Evolutionary conservation across 2,888 invertebrate genomes (phyloP).

Genomic region (Apodemia zela): DNA sequence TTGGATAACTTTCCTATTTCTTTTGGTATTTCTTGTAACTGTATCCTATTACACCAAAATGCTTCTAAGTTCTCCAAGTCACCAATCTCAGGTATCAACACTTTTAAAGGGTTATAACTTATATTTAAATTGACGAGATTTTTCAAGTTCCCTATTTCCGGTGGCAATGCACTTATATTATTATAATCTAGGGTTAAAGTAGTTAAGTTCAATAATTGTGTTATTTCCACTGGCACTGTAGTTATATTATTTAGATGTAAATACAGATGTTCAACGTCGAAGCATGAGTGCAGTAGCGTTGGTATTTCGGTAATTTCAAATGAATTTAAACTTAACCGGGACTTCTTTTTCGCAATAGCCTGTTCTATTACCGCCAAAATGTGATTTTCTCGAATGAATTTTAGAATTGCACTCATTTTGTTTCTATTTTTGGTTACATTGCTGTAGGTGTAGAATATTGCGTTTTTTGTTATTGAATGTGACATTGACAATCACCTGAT

Average conservation of each 20-base stretch:
- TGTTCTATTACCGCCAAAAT: slow-evolving; percentile 84
- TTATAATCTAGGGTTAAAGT: slow-evolving; percentile 84
- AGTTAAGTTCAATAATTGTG: slow-evolving; percentile 77
- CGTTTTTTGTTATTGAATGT: slow-evolving; percentile 43
- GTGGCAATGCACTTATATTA: slow-evolving; percentile 79
- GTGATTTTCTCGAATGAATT: slow-evolving; percentile 85
- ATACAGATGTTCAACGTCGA: slow-evolving; percentile 80
- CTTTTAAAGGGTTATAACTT: slow-evolving; percentile 83
- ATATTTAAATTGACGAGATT: slow-evolving; percentile 82
- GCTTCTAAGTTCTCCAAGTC: slow-evolving; percentile 81
- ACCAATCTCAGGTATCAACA: slow-evolving; percentile 81
- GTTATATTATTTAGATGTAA: slow-evolving; percentile 83
- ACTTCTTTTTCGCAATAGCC: slow-evolving; percentile 79
- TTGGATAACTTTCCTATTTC: slow-evolving; percentile 81
- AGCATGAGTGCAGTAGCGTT: slow-evolving; percentile 75
- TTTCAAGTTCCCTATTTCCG: slow-evolving; percentile 79
- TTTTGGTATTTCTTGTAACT: slow-evolving; percentile 77
- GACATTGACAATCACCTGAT: slow-evolving; percentile 44
- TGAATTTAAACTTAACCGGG: slow-evolving; percentile 81
- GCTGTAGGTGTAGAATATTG: slow-evolving; percentile 47
- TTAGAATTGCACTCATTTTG: slow-evolving; percentile 83
- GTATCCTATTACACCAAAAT: slow-evolving; percentile 84
- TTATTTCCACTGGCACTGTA: slow-evolving; percentile 68
- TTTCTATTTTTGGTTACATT: slow-evolving; percentile 52
- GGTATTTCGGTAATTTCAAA: slow-evolving; percentile 83